Base-by-base conservation (phyloP, 2,888 invertebrate genomes). In the Lymantria dispar region DNA sequence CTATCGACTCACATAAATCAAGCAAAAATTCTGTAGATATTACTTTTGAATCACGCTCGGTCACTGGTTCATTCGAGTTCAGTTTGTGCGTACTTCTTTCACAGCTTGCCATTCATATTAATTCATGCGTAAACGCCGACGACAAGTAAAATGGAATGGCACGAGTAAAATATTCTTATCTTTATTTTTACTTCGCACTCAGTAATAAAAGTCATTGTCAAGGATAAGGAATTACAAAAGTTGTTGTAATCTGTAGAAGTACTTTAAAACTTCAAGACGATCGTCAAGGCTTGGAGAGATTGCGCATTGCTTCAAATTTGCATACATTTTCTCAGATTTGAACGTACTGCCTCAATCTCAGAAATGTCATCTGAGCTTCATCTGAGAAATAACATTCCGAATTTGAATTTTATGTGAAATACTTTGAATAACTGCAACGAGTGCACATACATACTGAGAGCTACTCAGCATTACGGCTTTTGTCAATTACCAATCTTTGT, bases 71-170 rank as follows among this genome's bases (percentile, higher is more conserved):
- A 73, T 61, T 71, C 59, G 64, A 64, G 68, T 66, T 66, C 51
- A 62, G 54, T 45, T 57, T 63, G 59, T 74, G 72, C 78, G 77
- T 78, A 72, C 73, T 78, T 60, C 68, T 74, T 73, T 74, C 70
- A 75, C 63, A 70, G 64, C 61, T 62, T 56, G 71, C 72, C 72
- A 78, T 83, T 80, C 71, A 76, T 63, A 72, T 49, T 69, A 72
- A 76, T 59, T 72, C 79, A 75, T 72, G 80, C 80, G 80, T 80
- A 74, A 83, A 80, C 66, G 54, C 67, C 66, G 57, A 60, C 58
- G 72, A 75, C 72, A 75, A 77, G 76, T 73, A 70, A 38, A 72
- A 76, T 73, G 70, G 68, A 71, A 63, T 63, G 29, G 42, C 9
- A 33, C 41, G 62, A 47, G 33, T 56, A 56, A 50, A 64, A 45